Evolutionary conservation across 2,113 vertebrate species (phyloP).

Genomic region (Rhinichthys klamathensis): DNA sequence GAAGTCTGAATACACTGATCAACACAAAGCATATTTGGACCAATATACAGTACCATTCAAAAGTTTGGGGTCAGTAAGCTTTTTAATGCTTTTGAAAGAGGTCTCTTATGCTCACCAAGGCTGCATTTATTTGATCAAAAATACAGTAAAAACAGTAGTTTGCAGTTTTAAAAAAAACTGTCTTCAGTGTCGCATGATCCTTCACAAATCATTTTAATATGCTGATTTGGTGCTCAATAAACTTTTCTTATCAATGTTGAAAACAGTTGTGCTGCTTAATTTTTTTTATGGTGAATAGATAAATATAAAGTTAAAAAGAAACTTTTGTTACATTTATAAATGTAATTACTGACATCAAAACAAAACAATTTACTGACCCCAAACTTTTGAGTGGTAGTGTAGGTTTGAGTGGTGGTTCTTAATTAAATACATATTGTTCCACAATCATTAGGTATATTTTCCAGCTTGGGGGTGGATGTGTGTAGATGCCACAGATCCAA

Average conservation of each 20-base stretch:
- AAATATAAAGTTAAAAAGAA: neutral
- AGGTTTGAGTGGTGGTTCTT: neutral
- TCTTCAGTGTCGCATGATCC: neutral
- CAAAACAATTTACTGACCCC: neutral
- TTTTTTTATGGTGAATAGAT: neutral
- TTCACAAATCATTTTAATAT: neutral
- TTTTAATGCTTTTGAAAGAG: neutral
- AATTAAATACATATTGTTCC: neutral
- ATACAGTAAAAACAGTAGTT: neutral
- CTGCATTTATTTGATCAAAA: neutral
- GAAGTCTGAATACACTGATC: neutral
- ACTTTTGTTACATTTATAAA: too few species aligned
- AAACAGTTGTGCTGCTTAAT: neutral
- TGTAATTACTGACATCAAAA: neutral
- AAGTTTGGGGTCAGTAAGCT: neutral
- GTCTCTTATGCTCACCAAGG: neutral
- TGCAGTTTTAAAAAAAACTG: neutral
- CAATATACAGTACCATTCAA: neutral
- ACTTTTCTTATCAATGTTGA: neutral
- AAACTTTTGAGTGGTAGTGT: neutral
- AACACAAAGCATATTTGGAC: neutral
- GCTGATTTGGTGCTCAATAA: neutral
- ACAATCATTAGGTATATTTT: slow-evolving; percentile 82
- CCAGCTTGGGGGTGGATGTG: slow-evolving; percentile 94
- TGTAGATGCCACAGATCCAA: slow-evolving; percentile 90